phyloP scores from a whole-genome alignment of 2,888 invertebrate genomes.

The Smittia aterrima region DNA sequence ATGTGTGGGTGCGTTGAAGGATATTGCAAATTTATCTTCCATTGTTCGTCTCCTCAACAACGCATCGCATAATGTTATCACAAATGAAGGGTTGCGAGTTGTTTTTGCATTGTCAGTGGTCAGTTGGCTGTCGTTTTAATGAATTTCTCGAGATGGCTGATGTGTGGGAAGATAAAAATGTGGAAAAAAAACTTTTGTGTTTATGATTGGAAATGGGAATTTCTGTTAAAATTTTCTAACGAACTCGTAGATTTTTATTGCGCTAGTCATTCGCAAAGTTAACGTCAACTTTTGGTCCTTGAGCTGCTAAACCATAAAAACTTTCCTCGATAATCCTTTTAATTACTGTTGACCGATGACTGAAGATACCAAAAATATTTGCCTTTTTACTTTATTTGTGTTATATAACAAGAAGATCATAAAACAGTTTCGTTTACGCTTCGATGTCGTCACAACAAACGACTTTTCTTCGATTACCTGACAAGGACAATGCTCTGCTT shows the following conservation, averaged over 20 bases:
- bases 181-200: no score
- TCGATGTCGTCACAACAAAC: constrained; percentile 12
- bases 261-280: no score
- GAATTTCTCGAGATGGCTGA: not conserved
- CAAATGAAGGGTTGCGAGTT: constrained; percentile 15
- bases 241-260: no score
- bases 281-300: not conserved
- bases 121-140: constrained; percentile 15
- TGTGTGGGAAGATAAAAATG: not conserved
- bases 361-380: not conserved
- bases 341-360: constrained; percentile 24
- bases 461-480: constrained; percentile 13
- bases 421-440: constrained; percentile 25
- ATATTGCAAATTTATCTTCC: constrained; percentile 34
- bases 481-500: not conserved
- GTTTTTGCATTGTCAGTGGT: constrained; percentile 35
- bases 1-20: constrained; percentile 35
- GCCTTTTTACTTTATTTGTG: constrained; percentile 25
- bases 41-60: constrained; percentile 22
- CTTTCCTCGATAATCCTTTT: constrained; percentile 32
- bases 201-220: no score
- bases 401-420: not conserved
- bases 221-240: no score
- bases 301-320: not conserved
- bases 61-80: constrained; percentile 24